phyloP scores from a whole-genome alignment of 2,113 vertebrate genomes.

The Notothenia rossii region DNA sequence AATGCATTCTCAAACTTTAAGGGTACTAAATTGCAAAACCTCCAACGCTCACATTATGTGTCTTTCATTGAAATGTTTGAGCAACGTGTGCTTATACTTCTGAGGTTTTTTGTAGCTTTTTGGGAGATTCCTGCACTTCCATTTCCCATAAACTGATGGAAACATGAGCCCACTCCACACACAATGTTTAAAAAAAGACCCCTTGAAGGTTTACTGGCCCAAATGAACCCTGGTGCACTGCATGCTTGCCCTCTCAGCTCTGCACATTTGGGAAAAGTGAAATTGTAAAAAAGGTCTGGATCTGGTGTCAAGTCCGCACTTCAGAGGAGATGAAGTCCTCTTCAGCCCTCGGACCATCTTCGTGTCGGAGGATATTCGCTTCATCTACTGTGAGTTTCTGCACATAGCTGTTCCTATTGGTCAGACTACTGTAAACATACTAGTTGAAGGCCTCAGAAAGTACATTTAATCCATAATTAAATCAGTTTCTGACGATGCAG shows the following conservation, averaged over 20 bases:
- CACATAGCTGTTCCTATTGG: neutral
- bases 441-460: neutral
- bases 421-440: neutral
- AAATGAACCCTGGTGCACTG: neutral
- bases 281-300: neutral
- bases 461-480: neutral
- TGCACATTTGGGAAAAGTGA: neutral
- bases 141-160: neutral
- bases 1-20: too few relatives aligned
- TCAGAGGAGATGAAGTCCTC: slow-evolving; percentile 37
- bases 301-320: slow-evolving; percentile 42
- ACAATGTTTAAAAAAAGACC: neutral
- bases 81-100: too few relatives aligned
- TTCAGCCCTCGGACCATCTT: slow-evolving; percentile 10
- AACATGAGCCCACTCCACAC: neutral
- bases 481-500: neutral
- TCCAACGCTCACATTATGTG: too few relatives aligned
- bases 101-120: too few relatives aligned
- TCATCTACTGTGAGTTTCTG: slow-evolving; percentile 2
- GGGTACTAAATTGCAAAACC: too few relatives aligned
- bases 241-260: slow-evolving; percentile 8
- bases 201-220: neutral
- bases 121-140: too few relatives aligned
- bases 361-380: slow-evolving; percentile 29
- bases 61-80: too few relatives aligned